Evolutionary conservation across 2,113 vertebrate species (phyloP), one percentile per base, ranked within the genome.

Genomic region (Spilogale gracilis): DNA sequence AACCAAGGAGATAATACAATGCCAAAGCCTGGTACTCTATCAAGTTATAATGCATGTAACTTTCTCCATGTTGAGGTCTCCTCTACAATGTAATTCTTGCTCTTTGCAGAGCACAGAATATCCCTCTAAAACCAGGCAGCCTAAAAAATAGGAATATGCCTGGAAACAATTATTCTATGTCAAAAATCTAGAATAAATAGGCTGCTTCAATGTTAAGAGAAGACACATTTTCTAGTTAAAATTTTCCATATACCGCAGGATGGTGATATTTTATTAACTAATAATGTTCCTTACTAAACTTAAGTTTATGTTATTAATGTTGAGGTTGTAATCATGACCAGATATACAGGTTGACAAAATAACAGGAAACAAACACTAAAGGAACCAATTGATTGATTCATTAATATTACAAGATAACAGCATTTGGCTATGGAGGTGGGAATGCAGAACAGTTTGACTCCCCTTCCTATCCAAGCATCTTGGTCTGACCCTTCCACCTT

Each of bases 51-150:
- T 89, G 45, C 73, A 63, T 1, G 1, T 52, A 8, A 1, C 11
- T 84, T 85, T 54, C 18, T 18, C 30, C 12, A 27, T 60, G 58
- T 18, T 80, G 60, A 63, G 50, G 21, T 92, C 63, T 81, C 69
- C 16, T 50, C 7, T 69, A 21, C 21, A 79, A 25, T 25, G 2
- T 38, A 38, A 56, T 81, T 94, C 25, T 32, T 58, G 8, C 38
- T 88, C 74, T 86, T 43, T 94, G 11, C 52, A 50, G 43, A 52
- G 52, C 52, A 69, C 6, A 58, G 21, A 14, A 20, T 43, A 78
- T 88, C 45, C 16, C 27, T 91, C 54, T 94, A 89, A 93, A 63
- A 69, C 45, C n/a, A 96, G n/a, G 60, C n/a, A 95, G 27, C 12
- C 86, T 52, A 25, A 65, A 9, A 67, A 69, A 74, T 67, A 38